These are phyloP conservation scores for Bombus impatiens DNA, from an alignment of 1,140 invertebrate genomes.

Conservation along the genomic window DNA sequence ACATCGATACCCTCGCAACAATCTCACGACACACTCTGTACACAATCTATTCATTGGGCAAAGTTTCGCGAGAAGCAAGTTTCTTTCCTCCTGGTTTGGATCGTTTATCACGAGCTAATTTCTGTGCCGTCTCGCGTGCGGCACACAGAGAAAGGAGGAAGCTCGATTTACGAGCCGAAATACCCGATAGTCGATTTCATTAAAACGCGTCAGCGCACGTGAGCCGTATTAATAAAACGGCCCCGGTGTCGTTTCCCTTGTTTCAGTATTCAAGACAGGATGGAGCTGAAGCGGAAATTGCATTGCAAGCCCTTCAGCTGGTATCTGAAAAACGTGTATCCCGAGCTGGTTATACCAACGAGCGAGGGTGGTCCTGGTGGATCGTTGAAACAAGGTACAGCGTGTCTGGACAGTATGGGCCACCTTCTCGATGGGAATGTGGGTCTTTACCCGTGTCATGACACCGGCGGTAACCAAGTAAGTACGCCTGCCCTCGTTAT, in stretches of 20 bases:
- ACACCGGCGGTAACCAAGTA: conserved; percentile 97
- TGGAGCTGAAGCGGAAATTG: conserved; percentile 90
- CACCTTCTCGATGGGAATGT: conserved; percentile 93
- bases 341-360: conserved; percentile 91
- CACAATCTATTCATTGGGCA: conserved; percentile 6
- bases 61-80: not conserved
- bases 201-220: conserved; percentile 50
- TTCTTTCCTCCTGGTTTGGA: not conserved
- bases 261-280: conserved; percentile 92
- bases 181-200: conserved; percentile 57
- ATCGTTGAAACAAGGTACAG: conserved; percentile 89
- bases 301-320: conserved; percentile 98
- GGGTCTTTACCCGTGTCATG: conserved; percentile 96
- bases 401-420: conserved; percentile 97
- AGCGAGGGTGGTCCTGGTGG: conserved; percentile 83
- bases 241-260: conserved; percentile 50
- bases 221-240: conserved; percentile 51
- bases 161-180: conserved; percentile 45
- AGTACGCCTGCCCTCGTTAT: conserved; percentile 19
- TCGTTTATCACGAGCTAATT: conserved; percentile 42
- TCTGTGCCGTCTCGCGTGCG: not conserved
- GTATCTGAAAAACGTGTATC: conserved; percentile 98
- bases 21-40: not conserved
- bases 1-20: not conserved
- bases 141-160: not conserved